These are phyloP conservation scores for Dyspetes luteomarginatus DNA, from an alignment of 2,888 invertebrate species.

Conservation along the genomic window DNA sequence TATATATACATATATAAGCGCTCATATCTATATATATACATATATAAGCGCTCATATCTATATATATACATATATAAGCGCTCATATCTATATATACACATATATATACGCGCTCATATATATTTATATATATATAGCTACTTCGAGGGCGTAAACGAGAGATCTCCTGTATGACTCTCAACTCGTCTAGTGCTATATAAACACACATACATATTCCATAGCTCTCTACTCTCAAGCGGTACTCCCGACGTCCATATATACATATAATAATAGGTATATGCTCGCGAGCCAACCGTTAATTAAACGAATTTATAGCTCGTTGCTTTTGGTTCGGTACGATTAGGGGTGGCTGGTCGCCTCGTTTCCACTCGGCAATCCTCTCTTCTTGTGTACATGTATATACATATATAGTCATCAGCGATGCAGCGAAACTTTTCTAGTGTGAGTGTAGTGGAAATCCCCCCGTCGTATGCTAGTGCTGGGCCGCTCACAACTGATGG, in stretches of 20 bases:
- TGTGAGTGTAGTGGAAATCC: constrained; percentile 4
- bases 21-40: too few relatives aligned
- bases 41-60: constrained; percentile 31
- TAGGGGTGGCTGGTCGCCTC: constrained; percentile 47
- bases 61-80: too few relatives aligned
- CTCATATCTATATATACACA: neutral
- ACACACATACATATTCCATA: too few relatives aligned
- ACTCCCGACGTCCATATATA: too few relatives aligned
- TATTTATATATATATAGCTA: too few relatives aligned
- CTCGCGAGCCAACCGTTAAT: constrained; percentile 62
- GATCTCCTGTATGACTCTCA: too few relatives aligned
- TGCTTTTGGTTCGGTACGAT: constrained; percentile 68
- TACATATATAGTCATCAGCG: constrained; percentile 24
- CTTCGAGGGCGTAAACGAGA: too few relatives aligned
- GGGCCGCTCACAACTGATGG: constrained; percentile 28
- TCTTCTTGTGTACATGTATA: constrained; percentile 26
- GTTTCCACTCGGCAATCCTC: constrained; percentile 13
- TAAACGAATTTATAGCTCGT: constrained; percentile 69
- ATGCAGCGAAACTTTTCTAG: constrained; percentile 4
- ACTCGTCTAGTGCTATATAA: too few relatives aligned
- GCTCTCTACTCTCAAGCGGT: too few relatives aligned
- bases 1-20: too few relatives aligned
- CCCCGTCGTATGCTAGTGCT: neutral
- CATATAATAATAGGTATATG: too few relatives aligned
- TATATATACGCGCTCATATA: constrained; percentile 32